phyloP scores from a whole-genome alignment of 2,113 vertebrate species.

The Lepus timidus region DNA sequence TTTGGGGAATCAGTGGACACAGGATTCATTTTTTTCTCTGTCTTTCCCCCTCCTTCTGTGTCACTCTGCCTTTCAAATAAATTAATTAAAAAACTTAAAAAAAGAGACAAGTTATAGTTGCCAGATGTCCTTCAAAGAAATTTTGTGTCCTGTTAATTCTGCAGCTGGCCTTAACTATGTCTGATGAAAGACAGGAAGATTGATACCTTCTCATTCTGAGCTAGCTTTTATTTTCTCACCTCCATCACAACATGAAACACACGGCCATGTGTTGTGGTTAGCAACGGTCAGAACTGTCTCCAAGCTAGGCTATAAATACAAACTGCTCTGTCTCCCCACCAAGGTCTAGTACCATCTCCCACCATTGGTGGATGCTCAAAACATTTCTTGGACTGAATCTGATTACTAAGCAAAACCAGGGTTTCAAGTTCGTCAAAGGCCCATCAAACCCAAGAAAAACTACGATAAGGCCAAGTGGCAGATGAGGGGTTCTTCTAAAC shows the following conservation, averaged over 20 bases:
- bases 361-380: neutral
- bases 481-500: neutral
- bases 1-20: too few species aligned
- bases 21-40: too few species aligned
- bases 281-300: neutral
- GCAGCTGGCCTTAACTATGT: neutral
- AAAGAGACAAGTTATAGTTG: neutral
- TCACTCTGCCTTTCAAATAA: too few species aligned
- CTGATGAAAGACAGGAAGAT: neutral
- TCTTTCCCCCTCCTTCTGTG: too few species aligned
- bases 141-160: neutral
- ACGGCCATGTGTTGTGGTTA: neutral
- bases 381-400: neutral
- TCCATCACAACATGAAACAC: neutral
- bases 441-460: neutral
- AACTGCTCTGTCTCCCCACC: neutral
- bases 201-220: slow-evolving; percentile 29
- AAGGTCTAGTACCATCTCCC: neutral
- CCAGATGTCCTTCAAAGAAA: neutral
- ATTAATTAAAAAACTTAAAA: too few species aligned
- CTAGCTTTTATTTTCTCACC: slow-evolving; percentile 13
- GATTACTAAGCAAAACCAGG: neutral
- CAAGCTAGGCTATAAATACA: neutral
- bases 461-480: neutral
- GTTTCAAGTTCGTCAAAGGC: slow-evolving; percentile 10